A percentile compares a stretch with the other conserved stretches of the same genome.
These are phyloP conservation scores for Macroglossus sobrinus DNA, from an alignment of 2,113 vertebrate species.

Conservation along the genomic window DNA sequence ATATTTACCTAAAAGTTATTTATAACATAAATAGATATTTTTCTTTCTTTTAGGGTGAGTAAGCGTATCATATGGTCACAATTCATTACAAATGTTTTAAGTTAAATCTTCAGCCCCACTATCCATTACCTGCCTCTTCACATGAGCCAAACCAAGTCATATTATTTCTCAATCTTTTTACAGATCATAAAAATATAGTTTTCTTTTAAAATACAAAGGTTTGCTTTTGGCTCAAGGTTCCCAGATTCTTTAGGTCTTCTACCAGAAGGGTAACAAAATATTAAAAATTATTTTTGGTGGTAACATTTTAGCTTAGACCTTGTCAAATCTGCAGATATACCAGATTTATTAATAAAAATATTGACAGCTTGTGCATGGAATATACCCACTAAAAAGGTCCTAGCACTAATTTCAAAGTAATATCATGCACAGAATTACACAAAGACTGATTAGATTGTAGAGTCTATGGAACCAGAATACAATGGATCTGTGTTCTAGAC, in stretches of 20 bases:
- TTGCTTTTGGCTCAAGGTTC: background rate
- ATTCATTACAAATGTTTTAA: conserved; percentile 19
- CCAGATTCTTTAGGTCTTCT: background rate
- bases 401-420: background rate
- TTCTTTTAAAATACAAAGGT: background rate
- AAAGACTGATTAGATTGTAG: background rate
- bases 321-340: background rate
- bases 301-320: background rate
- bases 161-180: background rate
- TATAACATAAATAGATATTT: background rate
- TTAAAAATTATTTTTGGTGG: background rate
- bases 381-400: background rate
- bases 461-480: background rate
- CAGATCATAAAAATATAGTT: background rate
- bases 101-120: background rate
- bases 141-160: background rate
- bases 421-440: background rate
- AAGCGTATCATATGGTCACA: background rate
- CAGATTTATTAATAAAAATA: background rate
- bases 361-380: background rate
- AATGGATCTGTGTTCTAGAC: background rate
- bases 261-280: background rate
- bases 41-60: background rate
- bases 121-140: background rate
- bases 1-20: background rate